Evolutionary conservation across 2,797 vertebrate genomes (phyloP).

Genomic region (Aeoliscus strigatus): DNA sequence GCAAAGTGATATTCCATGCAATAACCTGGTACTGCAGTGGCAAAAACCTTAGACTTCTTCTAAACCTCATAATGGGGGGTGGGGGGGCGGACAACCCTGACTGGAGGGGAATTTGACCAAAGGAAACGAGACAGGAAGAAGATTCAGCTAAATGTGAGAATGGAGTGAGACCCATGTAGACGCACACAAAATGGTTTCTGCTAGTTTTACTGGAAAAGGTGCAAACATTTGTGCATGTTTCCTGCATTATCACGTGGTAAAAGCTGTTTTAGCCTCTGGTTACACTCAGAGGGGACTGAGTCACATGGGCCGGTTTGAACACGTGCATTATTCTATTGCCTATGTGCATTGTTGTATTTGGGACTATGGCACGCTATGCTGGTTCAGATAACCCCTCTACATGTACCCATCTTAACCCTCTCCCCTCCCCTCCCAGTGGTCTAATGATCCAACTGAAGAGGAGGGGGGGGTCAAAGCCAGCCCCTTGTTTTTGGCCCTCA

Average conservation of each 20-base stretch:
- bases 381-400: slow-evolving; percentile 53
- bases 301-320: slow-evolving; percentile 30
- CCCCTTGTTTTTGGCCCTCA: slow-evolving; percentile 36
- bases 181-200: slow-evolving; percentile 48
- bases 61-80: no score
- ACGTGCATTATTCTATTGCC: slow-evolving; percentile 37
- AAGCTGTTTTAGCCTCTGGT: slow-evolving; percentile 51
- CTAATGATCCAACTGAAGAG: slow-evolving; percentile 43
- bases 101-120: no score
- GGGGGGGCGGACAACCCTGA: no score
- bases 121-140: no score
- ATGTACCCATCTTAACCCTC: slow-evolving; percentile 48
- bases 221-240: slow-evolving; percentile 54
- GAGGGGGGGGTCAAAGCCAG: slow-evolving; percentile 32
- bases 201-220: slow-evolving; percentile 44
- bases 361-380: slow-evolving; percentile 61
- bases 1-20: slow-evolving; percentile 56
- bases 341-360: slow-evolving; percentile 46
- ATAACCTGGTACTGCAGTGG: slow-evolving; percentile 36
- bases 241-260: slow-evolving; percentile 52
- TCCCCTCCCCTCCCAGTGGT: slow-evolving; percentile 31
- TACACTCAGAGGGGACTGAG: slow-evolving; percentile 9
- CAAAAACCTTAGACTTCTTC: neutral
- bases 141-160: slow-evolving; percentile 47
- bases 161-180: slow-evolving; percentile 38